Percentiles rank a stretch among this genome's conserved stretches.
Evolutionary conservation across 2,113 vertebrate species (phyloP).

Genomic region (Neogale vison): DNA sequence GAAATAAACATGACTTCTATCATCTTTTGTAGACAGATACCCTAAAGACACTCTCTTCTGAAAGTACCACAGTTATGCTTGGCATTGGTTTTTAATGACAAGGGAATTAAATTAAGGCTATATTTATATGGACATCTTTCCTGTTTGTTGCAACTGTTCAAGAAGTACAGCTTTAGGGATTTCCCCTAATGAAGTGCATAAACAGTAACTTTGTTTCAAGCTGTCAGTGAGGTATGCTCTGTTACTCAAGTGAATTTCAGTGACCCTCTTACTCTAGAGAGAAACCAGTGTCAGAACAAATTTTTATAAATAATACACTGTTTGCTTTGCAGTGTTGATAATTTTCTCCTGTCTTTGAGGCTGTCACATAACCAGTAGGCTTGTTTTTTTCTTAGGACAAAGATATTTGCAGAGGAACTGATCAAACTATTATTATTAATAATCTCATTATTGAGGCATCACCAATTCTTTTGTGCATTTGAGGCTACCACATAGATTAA

Average conservation of each 20-base stretch:
- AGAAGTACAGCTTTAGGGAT: background rate
- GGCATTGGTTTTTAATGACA: constrained; percentile 29
- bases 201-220: constrained; percentile 27
- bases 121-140: background rate
- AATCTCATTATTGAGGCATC: constrained; percentile 62
- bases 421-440: constrained; percentile 69
- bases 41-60: background rate
- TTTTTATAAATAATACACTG: constrained; percentile 68
- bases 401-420: constrained; percentile 54
- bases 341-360: constrained; percentile 33
- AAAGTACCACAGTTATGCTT: background rate
- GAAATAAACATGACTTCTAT: background rate
- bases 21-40: background rate
- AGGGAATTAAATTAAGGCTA: background rate
- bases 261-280: constrained; percentile 38
- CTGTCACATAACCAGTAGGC: constrained; percentile 44
- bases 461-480: constrained; percentile 39
- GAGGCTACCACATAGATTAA: constrained; percentile 18
- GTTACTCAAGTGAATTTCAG: constrained; percentile 47
- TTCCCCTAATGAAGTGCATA: background rate
- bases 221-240: background rate
- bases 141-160: background rate
- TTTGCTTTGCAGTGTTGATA: constrained; percentile 47
- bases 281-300: background rate
- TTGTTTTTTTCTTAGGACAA: constrained; percentile 63